A percentile compares a stretch with the other conserved stretches of the same genome.
Conservation (phyloP, 2,888 invertebrate species). For the Listrodromus nycthemerus region DNA sequence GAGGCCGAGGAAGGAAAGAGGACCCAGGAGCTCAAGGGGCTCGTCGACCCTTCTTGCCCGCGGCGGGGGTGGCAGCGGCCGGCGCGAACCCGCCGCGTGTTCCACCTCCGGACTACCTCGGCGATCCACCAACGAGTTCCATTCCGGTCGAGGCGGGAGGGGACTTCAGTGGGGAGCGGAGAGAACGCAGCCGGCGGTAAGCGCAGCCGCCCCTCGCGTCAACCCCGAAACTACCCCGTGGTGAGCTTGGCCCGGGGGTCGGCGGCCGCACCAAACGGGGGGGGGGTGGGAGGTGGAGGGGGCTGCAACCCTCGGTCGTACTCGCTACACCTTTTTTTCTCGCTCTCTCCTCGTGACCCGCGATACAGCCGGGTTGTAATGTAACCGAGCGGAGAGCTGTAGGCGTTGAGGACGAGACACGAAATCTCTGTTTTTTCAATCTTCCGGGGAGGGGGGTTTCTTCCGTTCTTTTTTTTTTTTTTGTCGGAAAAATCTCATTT, state of each 20-base stretch:
- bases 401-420: not conserved
- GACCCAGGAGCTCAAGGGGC: constrained; percentile 30
- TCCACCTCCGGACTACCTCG: constrained; percentile 40
- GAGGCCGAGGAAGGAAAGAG: constrained; percentile 29
- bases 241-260: constrained; percentile 74
- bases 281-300: not conserved
- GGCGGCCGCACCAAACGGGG: constrained; percentile 68
- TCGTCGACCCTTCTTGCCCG: constrained; percentile 49
- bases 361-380: constrained; percentile 27
- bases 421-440: constrained; percentile 37
- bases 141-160: constrained; percentile 56
- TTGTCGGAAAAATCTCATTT: constrained; percentile 3
- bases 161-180: not conserved
- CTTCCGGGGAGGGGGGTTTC: not conserved
- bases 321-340: constrained; percentile 47
- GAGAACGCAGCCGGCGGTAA: not conserved
- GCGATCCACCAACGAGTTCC: constrained; percentile 41
- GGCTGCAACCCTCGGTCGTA: constrained; percentile 44
- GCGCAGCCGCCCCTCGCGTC: constrained; percentile 70
- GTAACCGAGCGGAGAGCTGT: not conserved
- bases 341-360: constrained; percentile 36
- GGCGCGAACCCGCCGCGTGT: constrained; percentile 53
- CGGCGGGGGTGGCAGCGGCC: constrained; percentile 31
- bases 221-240: constrained; percentile 70
- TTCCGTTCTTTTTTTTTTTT: not conserved